Percentiles rank a stretch among this genome's conserved stretches.
Conservation (phyloP, 2,888 invertebrate species). For the Chrysomela aeneicollis region DNA sequence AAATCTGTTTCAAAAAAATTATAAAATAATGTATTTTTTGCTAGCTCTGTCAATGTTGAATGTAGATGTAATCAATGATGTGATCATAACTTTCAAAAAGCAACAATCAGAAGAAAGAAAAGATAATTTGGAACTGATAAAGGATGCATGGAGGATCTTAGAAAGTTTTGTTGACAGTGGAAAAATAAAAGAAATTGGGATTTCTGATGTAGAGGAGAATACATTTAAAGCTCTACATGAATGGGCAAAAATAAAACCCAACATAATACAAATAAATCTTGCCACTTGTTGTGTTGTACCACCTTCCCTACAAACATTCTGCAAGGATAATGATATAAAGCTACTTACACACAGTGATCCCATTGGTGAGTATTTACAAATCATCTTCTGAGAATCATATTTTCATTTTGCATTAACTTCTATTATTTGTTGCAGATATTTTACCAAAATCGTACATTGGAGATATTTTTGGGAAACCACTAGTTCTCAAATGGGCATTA, state of each 20-base stretch:
- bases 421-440: slow-evolving; percentile 63
- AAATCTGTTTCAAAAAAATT: not conserved
- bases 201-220: slow-evolving; percentile 88
- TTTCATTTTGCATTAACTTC: not conserved
- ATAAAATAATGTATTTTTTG: slow-evolving; percentile 50
- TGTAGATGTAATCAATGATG: slow-evolving; percentile 79
- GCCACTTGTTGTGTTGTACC: slow-evolving; percentile 95
- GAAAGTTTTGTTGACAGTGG: slow-evolving; percentile 74
- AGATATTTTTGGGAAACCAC: slow-evolving; percentile 65
- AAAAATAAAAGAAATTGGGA: slow-evolving; percentile 78
- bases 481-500: slow-evolving; percentile 77
- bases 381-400: not conserved
- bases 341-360: slow-evolving; percentile 96
- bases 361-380: slow-evolving; percentile 67
- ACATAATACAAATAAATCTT: slow-evolving; percentile 91
- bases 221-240: slow-evolving; percentile 79
- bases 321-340: slow-evolving; percentile 90
- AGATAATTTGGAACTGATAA: slow-evolving; percentile 68
- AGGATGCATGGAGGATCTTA: slow-evolving; percentile 78
- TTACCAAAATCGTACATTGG: slow-evolving; percentile 66
- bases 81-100: slow-evolving; percentile 81
- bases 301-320: slow-evolving; percentile 86
- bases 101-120: slow-evolving; percentile 49
- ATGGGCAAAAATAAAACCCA: slow-evolving; percentile 81
- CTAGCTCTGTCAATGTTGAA: slow-evolving; percentile 76